These are phyloP conservation scores for Danio rerio DNA, from an alignment of 2,113 vertebrate genomes.

Conservation along the genomic window GRCz12tu NC_133200.1:40204501-40205000, in stretches of 20 bases:
- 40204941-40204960: constrained; percentile 88
- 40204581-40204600: constrained; percentile 92
- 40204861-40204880: too few species aligned
- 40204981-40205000: constrained; percentile 85
- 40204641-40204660: constrained; percentile 95
- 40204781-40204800: too few species aligned
- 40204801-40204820: not conserved
- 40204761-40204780: too few species aligned
- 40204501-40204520: constrained; percentile 87
- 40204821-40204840: not conserved
- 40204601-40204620: constrained; percentile 87
- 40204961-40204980: constrained; percentile 84
- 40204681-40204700: too few species aligned
- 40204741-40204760: too few species aligned
- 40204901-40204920: not conserved
- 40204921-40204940: constrained; percentile 81
- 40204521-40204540: constrained; percentile 92
- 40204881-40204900: too few species aligned
- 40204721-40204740: too few species aligned
- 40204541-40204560: constrained; percentile 87
- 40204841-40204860: too few species aligned
- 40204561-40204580: constrained; percentile 87
- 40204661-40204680: too few species aligned
- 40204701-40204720: too few species aligned
- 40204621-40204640: constrained; percentile 87